phyloP scores from a whole-genome alignment of 2,888 invertebrate species.

The Bruchidius siliquastri region DNA sequence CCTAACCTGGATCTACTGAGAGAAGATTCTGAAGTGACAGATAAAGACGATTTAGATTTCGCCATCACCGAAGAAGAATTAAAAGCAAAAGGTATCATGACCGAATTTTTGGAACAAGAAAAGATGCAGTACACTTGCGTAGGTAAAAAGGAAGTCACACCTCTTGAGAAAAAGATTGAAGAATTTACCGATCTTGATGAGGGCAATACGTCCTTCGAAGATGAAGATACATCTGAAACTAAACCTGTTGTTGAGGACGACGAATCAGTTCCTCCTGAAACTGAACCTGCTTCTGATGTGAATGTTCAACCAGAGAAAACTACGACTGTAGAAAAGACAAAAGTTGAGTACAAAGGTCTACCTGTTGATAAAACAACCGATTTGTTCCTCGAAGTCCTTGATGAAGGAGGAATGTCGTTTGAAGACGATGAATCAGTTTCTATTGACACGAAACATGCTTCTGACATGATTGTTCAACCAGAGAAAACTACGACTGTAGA shows the following conservation, averaged over 20 bases:
- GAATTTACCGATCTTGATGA: slow-evolving; percentile 31
- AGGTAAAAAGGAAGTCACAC: slow-evolving; percentile 25
- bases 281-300: not conserved
- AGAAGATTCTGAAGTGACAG: not conserved
- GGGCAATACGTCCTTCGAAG: slow-evolving; percentile 27
- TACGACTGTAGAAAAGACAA: slow-evolving; percentile 5
- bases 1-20: not conserved
- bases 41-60: not conserved
- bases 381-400: slow-evolving; percentile 42
- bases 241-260: not conserved
- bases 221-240: slow-evolving; percentile 28
- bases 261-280: not conserved
- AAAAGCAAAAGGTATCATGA: not conserved
- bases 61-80: not conserved
- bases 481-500: not conserved
- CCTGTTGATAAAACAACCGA: slow-evolving; percentile 34
- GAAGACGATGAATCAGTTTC: slow-evolving; percentile 1
- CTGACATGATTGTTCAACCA: not conserved
- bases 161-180: slow-evolving; percentile 26
- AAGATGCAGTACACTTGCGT: not conserved
- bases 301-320: not conserved
- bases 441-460: not conserved
- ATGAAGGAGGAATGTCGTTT: slow-evolving; percentile 9
- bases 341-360: slow-evolving; percentile 23
- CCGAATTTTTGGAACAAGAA: slow-evolving; percentile 2